Conservation (phyloP, 1,140 invertebrate genomes). For the Hesperophylax magnus region DNA sequence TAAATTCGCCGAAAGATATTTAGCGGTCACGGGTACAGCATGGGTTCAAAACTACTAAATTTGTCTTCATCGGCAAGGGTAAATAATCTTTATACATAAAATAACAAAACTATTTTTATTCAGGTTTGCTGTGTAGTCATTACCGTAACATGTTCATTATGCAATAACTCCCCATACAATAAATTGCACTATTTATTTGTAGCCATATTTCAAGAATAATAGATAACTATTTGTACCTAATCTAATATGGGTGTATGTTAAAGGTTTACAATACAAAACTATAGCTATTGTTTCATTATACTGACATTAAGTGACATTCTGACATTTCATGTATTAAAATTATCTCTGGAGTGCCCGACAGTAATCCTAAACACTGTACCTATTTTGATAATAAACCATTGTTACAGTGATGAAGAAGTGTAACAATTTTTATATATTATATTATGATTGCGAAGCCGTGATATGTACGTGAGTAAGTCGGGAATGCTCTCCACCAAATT, state of each 20-base stretch:
- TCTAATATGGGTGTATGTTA: background rate
- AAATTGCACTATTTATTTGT: background rate
- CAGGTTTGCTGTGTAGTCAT: no score
- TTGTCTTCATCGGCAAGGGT: slow-evolving; percentile 41
- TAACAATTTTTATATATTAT: background rate
- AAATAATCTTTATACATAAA: background rate
- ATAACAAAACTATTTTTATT: no score
- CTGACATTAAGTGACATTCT: slow-evolving; percentile 24
- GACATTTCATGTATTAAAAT: background rate
- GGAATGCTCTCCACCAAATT: background rate
- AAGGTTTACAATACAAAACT: background rate
- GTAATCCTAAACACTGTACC: background rate
- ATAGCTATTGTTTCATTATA: background rate
- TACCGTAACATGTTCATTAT: slow-evolving; percentile 7
- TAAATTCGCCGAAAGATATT: background rate
- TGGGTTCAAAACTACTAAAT: slow-evolving; percentile 44
- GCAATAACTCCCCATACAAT: slow-evolving; percentile 6
- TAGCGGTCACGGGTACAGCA: slow-evolving; percentile 20
- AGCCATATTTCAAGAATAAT: background rate
- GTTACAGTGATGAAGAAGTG: background rate
- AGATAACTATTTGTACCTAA: background rate
- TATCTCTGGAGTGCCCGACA: background rate
- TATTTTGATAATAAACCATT: background rate
- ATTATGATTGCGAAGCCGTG: background rate
- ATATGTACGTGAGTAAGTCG: background rate